A percentile compares a stretch with the other conserved stretches of the same genome.
These are phyloP conservation scores for Nipponia nippon DNA, from an alignment of 2,113 vertebrate genomes.

Conservation along the genomic window DNA sequence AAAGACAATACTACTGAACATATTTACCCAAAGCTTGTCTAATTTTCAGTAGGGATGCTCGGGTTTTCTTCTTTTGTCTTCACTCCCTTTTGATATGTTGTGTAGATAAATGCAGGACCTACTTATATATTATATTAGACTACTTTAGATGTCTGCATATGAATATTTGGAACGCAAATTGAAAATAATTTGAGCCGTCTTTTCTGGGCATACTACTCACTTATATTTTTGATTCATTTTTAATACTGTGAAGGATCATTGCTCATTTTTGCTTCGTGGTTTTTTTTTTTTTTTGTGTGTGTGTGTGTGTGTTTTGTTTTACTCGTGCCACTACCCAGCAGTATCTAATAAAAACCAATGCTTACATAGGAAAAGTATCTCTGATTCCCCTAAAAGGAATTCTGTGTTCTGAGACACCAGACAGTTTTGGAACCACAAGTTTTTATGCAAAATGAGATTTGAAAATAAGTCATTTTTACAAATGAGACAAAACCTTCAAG, in stretches of 20 bases:
- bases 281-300: background rate
- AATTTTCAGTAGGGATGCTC: background rate
- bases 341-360: background rate
- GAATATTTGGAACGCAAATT: background rate
- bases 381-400: background rate
- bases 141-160: background rate
- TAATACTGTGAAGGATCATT: background rate
- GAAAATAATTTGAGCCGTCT: background rate
- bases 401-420: background rate
- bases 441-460: slow-evolving; percentile 1
- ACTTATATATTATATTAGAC: background rate
- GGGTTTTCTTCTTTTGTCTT: background rate
- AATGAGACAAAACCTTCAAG: background rate
- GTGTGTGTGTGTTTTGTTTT: background rate
- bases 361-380: background rate
- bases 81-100: background rate
- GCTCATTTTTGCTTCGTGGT: background rate
- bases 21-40: background rate
- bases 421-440: background rate
- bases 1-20: background rate
- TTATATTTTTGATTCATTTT: background rate
- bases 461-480: background rate
- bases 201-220: background rate
- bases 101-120: background rate
- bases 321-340: background rate